Base-by-base conservation (phyloP, 2,113 vertebrate genomes). In the Scalopus aquaticus region DNA sequence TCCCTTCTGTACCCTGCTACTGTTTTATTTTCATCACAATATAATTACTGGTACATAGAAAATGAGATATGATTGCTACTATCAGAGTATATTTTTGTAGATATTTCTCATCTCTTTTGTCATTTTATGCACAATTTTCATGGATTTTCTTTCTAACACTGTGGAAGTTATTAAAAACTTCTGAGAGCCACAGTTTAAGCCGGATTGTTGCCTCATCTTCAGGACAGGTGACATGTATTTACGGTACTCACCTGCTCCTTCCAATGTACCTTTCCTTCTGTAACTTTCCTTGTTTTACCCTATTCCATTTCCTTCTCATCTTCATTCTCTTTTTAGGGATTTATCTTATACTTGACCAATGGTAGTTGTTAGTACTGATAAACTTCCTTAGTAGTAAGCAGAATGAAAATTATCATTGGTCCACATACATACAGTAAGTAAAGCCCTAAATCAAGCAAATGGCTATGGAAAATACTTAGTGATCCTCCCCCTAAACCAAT, bases 381-480 rank as follows among this genome's bases (percentile, higher is more conserved):
- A 72, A 84, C 60, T 15, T 72, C 37, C 37, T 67, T 22, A 37
- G 26, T 42, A 15, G 9, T 16, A 86, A 42, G 26, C 15, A 88
- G 39, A 65, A 58, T n/a, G 24, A 76, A 91, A 76, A 90, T 10
- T n/a, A 65, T 39, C 73, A 72, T 24, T 54, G 42, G 35, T 28
- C 17, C 4, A 91, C 1, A 1, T 51, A 64, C 2, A n/a, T 35
- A 85, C 3, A 88, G 28, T 54, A 94, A 94, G 64, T 88, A 90
- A 88, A 95, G n/a, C 30, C 42, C 28, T 64, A 95, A 90, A 35
- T 92, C 60, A 93, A 93, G 9, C 24, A 85, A 93, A 74, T 54
- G 49, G 20, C 62, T 51, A 94, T 74, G 6, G 28, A 91, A 74
- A 94, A 80, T 39, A 62, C 22, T 94, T 91, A 37, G 35, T 91